Evolutionary conservation across 2,888 invertebrate genomes (phyloP), one percentile per base, ranked within the genome.

Genomic region (Brachyptera putata): DNA sequence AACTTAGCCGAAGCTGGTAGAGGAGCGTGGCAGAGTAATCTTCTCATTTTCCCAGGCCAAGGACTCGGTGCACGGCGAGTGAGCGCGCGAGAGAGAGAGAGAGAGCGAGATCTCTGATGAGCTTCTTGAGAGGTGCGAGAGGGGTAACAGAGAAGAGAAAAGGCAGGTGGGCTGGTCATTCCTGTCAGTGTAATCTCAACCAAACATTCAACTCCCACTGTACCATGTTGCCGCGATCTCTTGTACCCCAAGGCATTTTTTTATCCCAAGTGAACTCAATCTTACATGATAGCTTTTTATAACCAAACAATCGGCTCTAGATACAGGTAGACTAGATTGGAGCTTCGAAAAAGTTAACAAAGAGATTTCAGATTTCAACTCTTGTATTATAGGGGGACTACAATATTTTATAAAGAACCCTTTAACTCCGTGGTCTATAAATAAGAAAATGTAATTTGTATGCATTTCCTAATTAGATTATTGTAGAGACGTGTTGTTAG

Each of bases 141-240:
- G 34, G 59, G 62, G 58, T 43, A 16, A 41, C n/a, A 58, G 56
- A n/a, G 21, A 21, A n/a, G 14, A 55, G 16, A 39, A 49, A 46
- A 63, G 61, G 61, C 63, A 63, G 63, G 63, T 63, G 63, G 63
- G 63, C 58, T 36, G 63, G 61, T 57, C 61, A 63, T 26, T 60
- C 56, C 63, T 63, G 63, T 63, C 63, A 61, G 63, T 49, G 58
- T 61, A 63, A 61, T 63, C 63, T 61, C 58, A 58, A 61, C 57
- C 53, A 62, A 62, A 62, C 62, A 62, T 62, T 41, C 60, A 55
- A 37, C 61, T 56, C 58, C 61, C 63, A 60, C 58, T 56, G 57
- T 50, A 50, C 61, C 49, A 53, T 39, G 60, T 63, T 60, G 56
- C 55, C 63, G 36, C 60, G 48, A 60, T 53, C 53, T 25, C 30